These are phyloP conservation scores for Ispidina picta DNA, from an alignment of 2,797 vertebrate genomes.

Conservation along the genomic window DNA sequence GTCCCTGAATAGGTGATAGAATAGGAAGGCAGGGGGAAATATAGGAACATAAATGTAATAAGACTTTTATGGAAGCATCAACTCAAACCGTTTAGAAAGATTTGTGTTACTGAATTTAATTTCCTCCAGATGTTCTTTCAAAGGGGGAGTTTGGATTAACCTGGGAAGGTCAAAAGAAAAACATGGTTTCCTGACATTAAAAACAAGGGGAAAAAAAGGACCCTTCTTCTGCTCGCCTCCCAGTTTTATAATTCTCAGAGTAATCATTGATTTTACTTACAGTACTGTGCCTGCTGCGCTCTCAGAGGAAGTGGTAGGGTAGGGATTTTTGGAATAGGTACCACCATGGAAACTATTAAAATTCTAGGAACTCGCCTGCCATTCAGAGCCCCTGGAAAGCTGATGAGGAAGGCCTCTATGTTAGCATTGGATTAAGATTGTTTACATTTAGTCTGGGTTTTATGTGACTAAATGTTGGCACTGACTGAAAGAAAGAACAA, in stretches of 20 bases:
- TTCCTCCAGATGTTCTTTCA: slow-evolving; percentile 43
- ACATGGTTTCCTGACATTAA: neutral
- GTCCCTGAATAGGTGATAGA: neutral
- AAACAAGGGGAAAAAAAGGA: neutral
- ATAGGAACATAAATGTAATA: slow-evolving; percentile 1
- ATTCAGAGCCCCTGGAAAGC: neutral
- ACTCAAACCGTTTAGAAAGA: neutral
- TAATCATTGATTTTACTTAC: neutral
- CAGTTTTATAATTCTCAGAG: neutral
- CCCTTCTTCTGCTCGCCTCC: neutral
- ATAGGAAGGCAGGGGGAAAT: neutral
- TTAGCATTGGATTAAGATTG: slow-evolving; percentile 18
- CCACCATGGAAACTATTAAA: neutral
- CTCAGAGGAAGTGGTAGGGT: neutral
- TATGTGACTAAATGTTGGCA: neutral
- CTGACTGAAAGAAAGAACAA: neutral
- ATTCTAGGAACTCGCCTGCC: neutral
- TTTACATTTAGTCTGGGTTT: slow-evolving; percentile 33
- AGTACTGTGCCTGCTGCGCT: neutral
- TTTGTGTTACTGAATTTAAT: slow-evolving; percentile 38
- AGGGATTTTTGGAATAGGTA: neutral
- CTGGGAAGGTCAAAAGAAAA: neutral
- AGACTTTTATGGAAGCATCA: slow-evolving; percentile 15
- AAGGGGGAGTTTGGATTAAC: slow-evolving; percentile 3
- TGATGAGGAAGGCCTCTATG: neutral